Base-by-base conservation (phyloP, 2,113 vertebrate genomes). In the Pica pica region DNA sequence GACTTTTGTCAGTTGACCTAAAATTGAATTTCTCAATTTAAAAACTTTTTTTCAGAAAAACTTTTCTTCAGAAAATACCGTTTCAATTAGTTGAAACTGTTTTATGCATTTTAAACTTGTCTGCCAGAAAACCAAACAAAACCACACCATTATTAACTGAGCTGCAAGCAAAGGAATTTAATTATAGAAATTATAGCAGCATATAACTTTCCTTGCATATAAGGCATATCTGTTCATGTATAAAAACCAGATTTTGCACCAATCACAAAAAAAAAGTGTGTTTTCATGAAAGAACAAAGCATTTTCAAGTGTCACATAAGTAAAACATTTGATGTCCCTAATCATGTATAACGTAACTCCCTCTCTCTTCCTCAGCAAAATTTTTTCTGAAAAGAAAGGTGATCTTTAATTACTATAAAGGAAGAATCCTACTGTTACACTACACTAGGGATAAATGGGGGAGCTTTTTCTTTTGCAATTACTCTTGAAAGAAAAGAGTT, bases 61-160 rank as follows among this genome's bases (percentile, higher is more conserved):
- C 5, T 27, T 5, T 64, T 57, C 12, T 27, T 14, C 47, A n/a
- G 31, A 64, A 74, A 39, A 70, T 12, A 17, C 4, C 0, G 0
- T 41, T 93, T 53, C 12, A 83, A 2, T 87, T 33, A 41, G 5
- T 60, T 88, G 12, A 50, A 85, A 71, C 2, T 18, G 6, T 46
- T 81, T 70, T 59, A 46, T 39, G 21, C 9, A 7, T 42, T 75
- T 71, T 5, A 27, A 87, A 57, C 24, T 50, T 57, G 1, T 61
- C 27, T 80, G 21, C 12, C 15, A 61, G 70, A 44, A 18, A 71
- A 55, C 37, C 22, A 33, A 68, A 49, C 13, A 28, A 52, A 11
- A 3, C 2, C 20, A 2, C 0, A 0, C 3, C 20, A 7, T 68
- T 80, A 37, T 65, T 86, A 47, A 50, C 12, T 55, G 37, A 57